Base-by-base conservation (phyloP, 2,797 vertebrate species). In the Stomatorhinus walkeri region DNA sequence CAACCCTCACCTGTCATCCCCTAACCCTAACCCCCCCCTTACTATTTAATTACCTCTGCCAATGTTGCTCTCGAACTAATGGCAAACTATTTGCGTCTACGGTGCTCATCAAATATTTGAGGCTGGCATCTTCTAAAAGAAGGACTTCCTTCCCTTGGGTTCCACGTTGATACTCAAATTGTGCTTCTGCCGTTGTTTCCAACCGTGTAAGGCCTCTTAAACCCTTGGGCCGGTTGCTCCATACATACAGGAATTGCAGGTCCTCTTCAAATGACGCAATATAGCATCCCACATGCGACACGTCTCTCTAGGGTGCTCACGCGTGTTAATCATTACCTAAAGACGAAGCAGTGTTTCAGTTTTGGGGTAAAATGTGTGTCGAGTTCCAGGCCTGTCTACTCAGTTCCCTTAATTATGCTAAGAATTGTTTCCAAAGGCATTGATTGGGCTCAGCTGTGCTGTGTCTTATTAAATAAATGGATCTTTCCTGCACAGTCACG, bases 361-460 rank as follows among this genome's bases (percentile, higher is more conserved):
- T 84, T 51, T 0, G 22, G 2, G 8, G 12, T 84, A 9, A 51
- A 51, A 48, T 28, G 10, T 22, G 46, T 4, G 19, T 46, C 10
- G 40, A 51, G 81, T 46, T 51, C 81, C 46, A 49, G 22, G n/a
- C 19, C 81, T 22, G 24, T 89, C 85, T 76, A 93, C 94, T 94
- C 93, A 84, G 81, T 93, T 93, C 92, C 92, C 92, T 93, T 94
- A 94, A 95, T 96, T 93, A 94, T 91, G 92, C 94, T 93, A 95
- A 92, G 93, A 95, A 95, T 95, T 94, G 94, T 92, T 94, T 94
- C 94, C 91, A 91, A 90, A 93, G 92, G 94, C 94, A 95, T 96
- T 96, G 95, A 96, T 94, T 96, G 95, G 95, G 95, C 95, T 95
- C 94, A 94, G 95, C 95, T 95, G 92, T 91, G 93, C 93, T 94